Evolutionary conservation across 2,888 invertebrate genomes (phyloP), one percentile per base, ranked within the genome.

Genomic region (Pilophorus perplexus): DNA sequence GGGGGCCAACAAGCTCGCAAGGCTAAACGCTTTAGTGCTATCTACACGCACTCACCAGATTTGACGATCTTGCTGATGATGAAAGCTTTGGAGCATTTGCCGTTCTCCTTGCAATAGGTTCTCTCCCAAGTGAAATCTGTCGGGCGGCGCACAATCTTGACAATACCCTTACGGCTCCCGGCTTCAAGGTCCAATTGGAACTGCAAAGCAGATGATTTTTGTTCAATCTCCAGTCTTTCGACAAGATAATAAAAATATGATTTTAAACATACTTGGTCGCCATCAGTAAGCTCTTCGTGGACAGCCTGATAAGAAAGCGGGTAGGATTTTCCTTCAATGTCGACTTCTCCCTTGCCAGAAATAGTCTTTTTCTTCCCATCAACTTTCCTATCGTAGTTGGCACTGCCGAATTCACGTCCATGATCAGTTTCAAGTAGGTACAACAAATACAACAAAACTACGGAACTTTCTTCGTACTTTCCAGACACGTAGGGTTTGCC

Each of bases 401-500:
- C 64, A 25, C 64, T 60, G 40, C 28, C 60, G 2, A n/a, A n/a
- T 50, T 1, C 12, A n/a, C 8, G 16, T 18, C 8, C n/a, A 22
- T 22, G 1, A 48, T 48, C 5, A 46, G 20, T 18, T 10, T n/a
- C 2, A 6, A 48, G 12, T 20, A 4, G 12, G n/a, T 22, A n/a
- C 48, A 3, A 48, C 3, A 48, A 27, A 8, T 27, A n/a, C 52
- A 3, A 22, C 1, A 12, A 55, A 37, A 18, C 18, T 20, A 14
- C 22, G 23, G 2, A 28, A 27, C 5, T 28, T 33, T 42, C 10
- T 72, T 28, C 74, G 73, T 74, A 85, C 85, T 82, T 84, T 80
- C 90, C 90, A 73, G 85, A 83, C 1, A 90, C 73, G 6, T 89
- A 75, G 60, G 85, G 85, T 73, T 86, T 83, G 66, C 83, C 83